These are phyloP conservation scores for Platycheirus albimanus DNA, from an alignment of 2,888 invertebrate genomes.

Conservation along the genomic window DNA sequence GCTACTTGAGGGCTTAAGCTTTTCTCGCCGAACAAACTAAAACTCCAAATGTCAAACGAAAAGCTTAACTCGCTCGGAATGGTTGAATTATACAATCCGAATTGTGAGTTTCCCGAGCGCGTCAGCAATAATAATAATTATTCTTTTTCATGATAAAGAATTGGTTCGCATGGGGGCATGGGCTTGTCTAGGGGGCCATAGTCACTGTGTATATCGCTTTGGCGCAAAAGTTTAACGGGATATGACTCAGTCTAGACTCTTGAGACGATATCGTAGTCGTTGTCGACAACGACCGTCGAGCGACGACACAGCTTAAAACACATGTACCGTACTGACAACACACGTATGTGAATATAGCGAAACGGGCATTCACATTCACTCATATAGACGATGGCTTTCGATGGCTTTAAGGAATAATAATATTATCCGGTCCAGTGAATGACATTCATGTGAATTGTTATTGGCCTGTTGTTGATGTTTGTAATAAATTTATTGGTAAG, in stretches of 20 bases:
- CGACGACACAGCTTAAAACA: conserved; percentile 19
- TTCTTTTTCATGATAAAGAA: conserved; percentile 40
- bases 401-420: conserved; percentile 32
- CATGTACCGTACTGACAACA: not conserved
- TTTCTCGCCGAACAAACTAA: conserved; percentile 23
- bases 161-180: conserved; percentile 29
- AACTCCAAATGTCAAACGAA: conserved; percentile 62
- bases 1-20: conserved; percentile 30
- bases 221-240: conserved; percentile 58
- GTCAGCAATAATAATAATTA: conserved; percentile 38
- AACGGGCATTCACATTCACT: conserved; percentile 53
- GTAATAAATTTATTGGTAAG: conserved; percentile 29
- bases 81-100: conserved; percentile 9
- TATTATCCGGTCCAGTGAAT: conserved; percentile 47
- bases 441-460: conserved; percentile 65
- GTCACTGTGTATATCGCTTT: conserved; percentile 2
- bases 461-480: conserved; percentile 22
- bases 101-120: conserved; percentile 16
- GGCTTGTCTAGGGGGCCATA: conserved; percentile 59
- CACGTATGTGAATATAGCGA: conserved; percentile 38
- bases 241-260: conserved; percentile 70
- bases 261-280: conserved; percentile 21
- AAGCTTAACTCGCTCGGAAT: conserved; percentile 45
- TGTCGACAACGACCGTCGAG: conserved; percentile 19
- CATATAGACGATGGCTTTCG: no score